These are phyloP conservation scores for Cryptomyrus ogoouensis DNA, from an alignment of 2,113 vertebrate genomes.

Conservation along the genomic window DNA sequence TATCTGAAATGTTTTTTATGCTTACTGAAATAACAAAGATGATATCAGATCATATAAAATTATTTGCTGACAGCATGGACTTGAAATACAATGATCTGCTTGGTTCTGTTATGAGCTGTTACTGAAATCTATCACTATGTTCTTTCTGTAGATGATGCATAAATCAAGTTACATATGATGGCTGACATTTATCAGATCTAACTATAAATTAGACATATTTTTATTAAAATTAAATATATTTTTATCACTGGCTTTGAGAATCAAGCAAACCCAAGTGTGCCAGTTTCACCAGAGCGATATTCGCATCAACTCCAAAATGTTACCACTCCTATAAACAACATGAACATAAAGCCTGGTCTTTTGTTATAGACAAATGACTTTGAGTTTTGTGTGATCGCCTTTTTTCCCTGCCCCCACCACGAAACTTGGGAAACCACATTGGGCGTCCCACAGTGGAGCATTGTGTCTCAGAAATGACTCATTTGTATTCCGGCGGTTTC, in stretches of 20 bases:
- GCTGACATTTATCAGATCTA: neutral
- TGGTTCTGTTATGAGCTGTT: neutral
- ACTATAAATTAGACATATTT: neutral
- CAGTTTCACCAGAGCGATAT: neutral
- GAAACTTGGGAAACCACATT: neutral
- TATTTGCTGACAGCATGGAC: neutral
- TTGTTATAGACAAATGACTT: neutral
- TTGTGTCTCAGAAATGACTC: neutral
- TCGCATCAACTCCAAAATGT: neutral
- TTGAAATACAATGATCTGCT: neutral
- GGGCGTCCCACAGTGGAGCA: neutral
- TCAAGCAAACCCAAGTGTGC: neutral
- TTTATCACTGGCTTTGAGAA: neutral
- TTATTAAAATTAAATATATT: neutral
- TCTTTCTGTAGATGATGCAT: neutral
- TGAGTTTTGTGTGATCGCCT: neutral
- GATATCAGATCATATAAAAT: neutral
- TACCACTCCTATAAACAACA: neutral
- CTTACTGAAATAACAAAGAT: neutral
- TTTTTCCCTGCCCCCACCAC: neutral
- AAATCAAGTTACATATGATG: neutral
- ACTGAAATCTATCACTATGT: neutral
- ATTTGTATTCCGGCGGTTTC: neutral
- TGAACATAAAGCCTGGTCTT: neutral
- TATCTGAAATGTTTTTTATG: neutral